Evolutionary conservation across 2,888 invertebrate species (phyloP).

Genomic region (Dasypolia templi): DNA sequence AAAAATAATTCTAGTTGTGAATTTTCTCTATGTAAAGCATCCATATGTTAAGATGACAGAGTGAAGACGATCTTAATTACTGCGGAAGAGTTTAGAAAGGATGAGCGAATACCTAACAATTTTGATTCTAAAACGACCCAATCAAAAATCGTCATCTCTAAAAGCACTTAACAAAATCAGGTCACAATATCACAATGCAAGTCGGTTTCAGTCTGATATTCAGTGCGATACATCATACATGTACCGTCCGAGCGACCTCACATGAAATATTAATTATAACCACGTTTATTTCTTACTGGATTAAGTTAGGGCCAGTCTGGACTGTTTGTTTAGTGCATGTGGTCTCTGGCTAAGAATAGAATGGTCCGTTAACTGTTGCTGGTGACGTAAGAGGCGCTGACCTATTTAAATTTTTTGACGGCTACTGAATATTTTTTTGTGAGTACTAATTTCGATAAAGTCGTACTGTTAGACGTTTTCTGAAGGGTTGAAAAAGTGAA

Average conservation of each 20-base stretch:
- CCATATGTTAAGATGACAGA: too few relatives aligned
- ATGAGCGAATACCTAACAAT: neutral
- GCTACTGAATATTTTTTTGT: neutral
- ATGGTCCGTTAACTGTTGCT: slow-evolving; percentile 14
- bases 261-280: slow-evolving; percentile 66
- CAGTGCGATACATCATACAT: slow-evolving; percentile 73
- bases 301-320: slow-evolving; percentile 37
- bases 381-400: neutral
- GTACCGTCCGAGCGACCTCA: slow-evolving; percentile 59
- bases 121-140: neutral
- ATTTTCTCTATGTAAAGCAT: neutral
- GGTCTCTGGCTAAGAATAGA: slow-evolving; percentile 42
- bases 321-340: slow-evolving; percentile 22
- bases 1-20: neutral
- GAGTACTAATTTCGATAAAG: neutral
- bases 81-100: neutral
- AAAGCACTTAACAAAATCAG: slow-evolving; percentile 70
- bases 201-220: slow-evolving; percentile 69
- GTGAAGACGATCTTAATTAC: too few relatives aligned
- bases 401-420: neutral
- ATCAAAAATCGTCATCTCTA: slow-evolving; percentile 52
- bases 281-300: slow-evolving; percentile 52
- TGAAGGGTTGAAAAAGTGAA: neutral
- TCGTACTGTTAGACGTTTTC: neutral
- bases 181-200: slow-evolving; percentile 77